Conservation (phyloP, 2,888 invertebrate genomes). For the Thecocarcelia acutangulata region DNA sequence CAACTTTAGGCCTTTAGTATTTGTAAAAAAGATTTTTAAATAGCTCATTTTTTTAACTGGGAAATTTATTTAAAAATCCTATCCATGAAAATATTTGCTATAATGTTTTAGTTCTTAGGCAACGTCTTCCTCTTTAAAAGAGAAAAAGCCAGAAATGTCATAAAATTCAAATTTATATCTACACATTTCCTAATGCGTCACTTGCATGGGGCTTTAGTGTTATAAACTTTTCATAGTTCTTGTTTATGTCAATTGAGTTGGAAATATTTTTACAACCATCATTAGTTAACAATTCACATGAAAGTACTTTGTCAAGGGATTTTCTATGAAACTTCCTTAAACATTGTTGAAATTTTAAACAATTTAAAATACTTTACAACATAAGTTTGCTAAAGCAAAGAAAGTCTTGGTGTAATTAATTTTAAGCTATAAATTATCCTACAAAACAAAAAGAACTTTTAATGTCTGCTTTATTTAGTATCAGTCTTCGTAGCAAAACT, state of each 20-base stretch:
- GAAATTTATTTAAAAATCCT: conserved; percentile 54
- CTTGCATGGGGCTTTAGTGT: conserved; percentile 51
- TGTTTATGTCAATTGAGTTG: conserved; percentile 43
- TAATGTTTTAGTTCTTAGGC: conserved; percentile 44
- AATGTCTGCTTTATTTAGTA: too few species aligned
- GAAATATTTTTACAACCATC: conserved; percentile 41
- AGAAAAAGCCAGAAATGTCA: conserved; percentile 45
- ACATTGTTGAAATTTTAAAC: conserved; percentile 6
- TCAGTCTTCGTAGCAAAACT: too few species aligned
- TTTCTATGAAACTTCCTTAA: background rate
- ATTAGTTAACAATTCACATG: conserved; percentile 44
- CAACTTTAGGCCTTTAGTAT: too few species aligned
- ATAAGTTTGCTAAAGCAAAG: background rate
- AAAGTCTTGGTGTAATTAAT: too few species aligned
- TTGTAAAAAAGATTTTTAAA: too few species aligned
- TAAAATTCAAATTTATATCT: conserved; percentile 49
- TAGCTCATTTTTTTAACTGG: too few species aligned
- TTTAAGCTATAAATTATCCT: too few species aligned
- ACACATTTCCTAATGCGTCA: conserved; percentile 26
- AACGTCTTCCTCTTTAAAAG: conserved; percentile 50
- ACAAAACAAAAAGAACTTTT: too few species aligned
- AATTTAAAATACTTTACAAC: background rate
- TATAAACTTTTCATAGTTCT: conserved; percentile 52
- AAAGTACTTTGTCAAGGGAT: background rate
- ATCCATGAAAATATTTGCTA: conserved; percentile 60